Evolutionary conservation across 2,113 vertebrate species (phyloP).

Genomic region (Nothobranchius furzeri): DNA sequence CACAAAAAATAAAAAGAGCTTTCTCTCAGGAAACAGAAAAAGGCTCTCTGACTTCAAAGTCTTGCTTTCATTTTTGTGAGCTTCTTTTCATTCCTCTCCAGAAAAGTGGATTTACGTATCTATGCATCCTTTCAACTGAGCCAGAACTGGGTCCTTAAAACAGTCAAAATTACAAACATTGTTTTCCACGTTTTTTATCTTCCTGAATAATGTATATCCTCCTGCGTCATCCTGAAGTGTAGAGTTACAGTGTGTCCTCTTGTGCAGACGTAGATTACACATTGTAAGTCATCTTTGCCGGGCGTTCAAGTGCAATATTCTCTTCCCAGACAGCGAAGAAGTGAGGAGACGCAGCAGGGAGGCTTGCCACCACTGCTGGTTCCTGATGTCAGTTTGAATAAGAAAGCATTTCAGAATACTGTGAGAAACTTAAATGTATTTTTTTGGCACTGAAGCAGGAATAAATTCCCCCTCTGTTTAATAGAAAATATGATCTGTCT

Average conservation of each 20-base stretch:
- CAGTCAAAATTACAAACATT: not conserved
- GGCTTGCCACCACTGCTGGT: not conserved
- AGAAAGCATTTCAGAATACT: not conserved
- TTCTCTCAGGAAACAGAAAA: not conserved
- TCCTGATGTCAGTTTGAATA: not conserved
- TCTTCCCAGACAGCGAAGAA: not conserved
- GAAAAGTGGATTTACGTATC: not conserved
- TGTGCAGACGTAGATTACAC: not conserved
- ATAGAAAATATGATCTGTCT: too few species aligned
- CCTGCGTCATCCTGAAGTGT: not conserved
- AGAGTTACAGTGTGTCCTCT: not conserved
- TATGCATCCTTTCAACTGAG: not conserved
- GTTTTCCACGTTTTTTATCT: not conserved
- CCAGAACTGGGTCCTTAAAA: not conserved
- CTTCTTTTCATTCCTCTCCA: not conserved
- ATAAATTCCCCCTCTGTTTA: not conserved
- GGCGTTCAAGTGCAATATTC: not conserved
- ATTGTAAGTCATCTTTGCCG: not conserved
- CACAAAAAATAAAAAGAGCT: not conserved
- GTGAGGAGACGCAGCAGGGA: conserved; percentile 1
- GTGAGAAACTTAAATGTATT: not conserved
- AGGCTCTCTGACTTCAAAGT: not conserved
- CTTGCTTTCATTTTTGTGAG: not conserved
- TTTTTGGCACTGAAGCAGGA: not conserved
- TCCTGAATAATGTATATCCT: not conserved